Percentiles rank a stretch among this genome's conserved stretches.
Evolutionary conservation across 2,888 invertebrate species (phyloP).

Genomic region (Anthoptus insignis): DNA sequence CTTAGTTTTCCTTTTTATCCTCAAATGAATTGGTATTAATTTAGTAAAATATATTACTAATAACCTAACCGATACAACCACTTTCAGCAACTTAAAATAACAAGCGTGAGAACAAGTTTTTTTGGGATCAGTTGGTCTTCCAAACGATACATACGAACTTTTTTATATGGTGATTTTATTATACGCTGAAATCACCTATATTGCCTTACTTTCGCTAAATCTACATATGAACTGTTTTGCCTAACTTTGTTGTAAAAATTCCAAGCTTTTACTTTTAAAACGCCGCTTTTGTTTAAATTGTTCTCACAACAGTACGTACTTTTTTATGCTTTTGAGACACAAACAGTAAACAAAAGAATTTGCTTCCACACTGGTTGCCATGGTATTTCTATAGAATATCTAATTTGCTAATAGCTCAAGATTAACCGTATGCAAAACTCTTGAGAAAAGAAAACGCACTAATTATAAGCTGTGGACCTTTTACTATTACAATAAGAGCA

Average conservation of each 20-base stretch:
- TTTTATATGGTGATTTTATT: conserved; percentile 20
- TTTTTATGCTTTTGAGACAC: no score
- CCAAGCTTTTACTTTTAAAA: background rate
- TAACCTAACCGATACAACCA: no score
- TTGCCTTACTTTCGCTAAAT: conserved; percentile 8
- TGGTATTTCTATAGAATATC: no score
- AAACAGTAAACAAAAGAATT: no score
- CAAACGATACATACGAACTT: conserved; percentile 19
- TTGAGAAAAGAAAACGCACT: conserved; percentile 27
- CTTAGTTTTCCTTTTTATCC: no score
- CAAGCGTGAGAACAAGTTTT: conserved; percentile 14
- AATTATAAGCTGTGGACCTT: conserved; percentile 31
- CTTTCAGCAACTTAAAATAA: no score
- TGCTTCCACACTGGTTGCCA: no score
- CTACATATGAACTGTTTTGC: conserved; percentile 21
- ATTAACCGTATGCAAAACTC: conserved; percentile 58
- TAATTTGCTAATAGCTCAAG: background rate
- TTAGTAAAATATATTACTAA: no score
- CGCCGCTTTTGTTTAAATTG: no score
- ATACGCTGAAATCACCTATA: conserved; percentile 22
- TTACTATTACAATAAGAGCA: conserved; percentile 29
- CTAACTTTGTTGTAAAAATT: conserved; percentile 18
- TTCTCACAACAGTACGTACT: no score
- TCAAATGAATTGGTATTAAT: no score
- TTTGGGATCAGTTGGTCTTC: conserved; percentile 22